Evolutionary conservation across 2,797 vertebrate genomes (phyloP).

Genomic region (Poeciliopsis turneri): DNA sequence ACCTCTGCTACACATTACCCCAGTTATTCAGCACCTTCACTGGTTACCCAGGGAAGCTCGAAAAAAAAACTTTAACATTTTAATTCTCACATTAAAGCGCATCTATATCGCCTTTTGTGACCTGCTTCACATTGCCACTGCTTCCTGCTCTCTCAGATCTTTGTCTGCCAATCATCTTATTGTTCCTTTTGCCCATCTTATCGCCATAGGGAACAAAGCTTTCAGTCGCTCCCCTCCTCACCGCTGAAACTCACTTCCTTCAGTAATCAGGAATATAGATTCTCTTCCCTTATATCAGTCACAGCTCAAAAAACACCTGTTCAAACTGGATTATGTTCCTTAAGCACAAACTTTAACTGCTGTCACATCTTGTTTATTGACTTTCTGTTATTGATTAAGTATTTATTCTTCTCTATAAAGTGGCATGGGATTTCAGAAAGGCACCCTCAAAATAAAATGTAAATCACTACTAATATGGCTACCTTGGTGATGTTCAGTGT

Average conservation of each 20-base stretch:
- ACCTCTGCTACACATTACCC: not conserved
- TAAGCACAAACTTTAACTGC: not conserved
- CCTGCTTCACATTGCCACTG: not conserved
- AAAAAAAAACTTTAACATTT: not conserved
- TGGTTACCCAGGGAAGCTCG: not conserved
- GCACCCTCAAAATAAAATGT: too few relatives aligned
- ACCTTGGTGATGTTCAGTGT: not conserved
- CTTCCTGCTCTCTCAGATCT: not conserved
- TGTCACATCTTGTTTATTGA: not conserved
- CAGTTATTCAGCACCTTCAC: not conserved
- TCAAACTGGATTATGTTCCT: not conserved
- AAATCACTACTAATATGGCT: too few relatives aligned
- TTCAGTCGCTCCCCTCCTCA: too few relatives aligned
- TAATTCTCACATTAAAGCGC: not conserved
- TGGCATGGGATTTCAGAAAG: too few relatives aligned
- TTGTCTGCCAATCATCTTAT: not conserved
- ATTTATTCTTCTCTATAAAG: too few relatives aligned
- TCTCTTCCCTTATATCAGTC: not conserved
- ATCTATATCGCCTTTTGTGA: not conserved
- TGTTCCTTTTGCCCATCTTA: too few relatives aligned
- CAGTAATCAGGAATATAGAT: constrained; percentile 1
- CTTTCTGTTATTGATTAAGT: not conserved
- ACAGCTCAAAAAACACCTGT: not conserved
- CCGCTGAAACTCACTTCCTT: not conserved
- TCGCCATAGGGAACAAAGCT: too few relatives aligned